Evolutionary conservation across 2,113 vertebrate genomes (phyloP).

Genomic region (Odontophorus gujanensis): DNA sequence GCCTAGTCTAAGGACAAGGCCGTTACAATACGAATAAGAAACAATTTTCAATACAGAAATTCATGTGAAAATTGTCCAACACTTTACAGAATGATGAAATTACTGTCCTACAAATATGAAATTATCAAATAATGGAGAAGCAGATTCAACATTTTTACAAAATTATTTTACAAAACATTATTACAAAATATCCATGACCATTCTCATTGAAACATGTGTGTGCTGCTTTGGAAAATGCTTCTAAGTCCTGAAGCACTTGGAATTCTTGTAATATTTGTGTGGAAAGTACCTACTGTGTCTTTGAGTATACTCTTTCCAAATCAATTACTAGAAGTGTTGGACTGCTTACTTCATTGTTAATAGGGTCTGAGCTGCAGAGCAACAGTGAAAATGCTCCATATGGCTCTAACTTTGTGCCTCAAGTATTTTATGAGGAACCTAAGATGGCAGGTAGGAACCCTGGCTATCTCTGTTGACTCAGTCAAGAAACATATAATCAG

Average conservation of each 20-base stretch:
- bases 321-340: not conserved
- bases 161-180: not conserved
- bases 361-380: not conserved
- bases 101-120: not conserved
- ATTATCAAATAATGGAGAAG: not conserved
- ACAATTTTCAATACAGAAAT: slow-evolving; percentile 17
- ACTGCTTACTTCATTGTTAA: not conserved
- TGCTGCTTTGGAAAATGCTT: not conserved
- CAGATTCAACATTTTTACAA: not conserved
- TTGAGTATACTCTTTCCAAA: not conserved
- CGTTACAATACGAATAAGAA: slow-evolving; percentile 28
- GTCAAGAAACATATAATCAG: not conserved
- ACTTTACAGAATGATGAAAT: not conserved
- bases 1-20: slow-evolving; percentile 43
- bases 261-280: not conserved
- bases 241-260: not conserved
- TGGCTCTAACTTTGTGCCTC: not conserved
- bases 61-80: not conserved
- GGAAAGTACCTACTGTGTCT: not conserved
- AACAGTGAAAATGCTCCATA: not conserved
- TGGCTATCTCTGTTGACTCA: not conserved
- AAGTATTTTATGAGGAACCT: not conserved
- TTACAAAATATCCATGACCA: not conserved
- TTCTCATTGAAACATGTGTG: not conserved
- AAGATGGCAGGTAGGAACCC: not conserved